phyloP scores from a whole-genome alignment of 1,140 invertebrate genomes.

The Chironomus striatipennis region DNA sequence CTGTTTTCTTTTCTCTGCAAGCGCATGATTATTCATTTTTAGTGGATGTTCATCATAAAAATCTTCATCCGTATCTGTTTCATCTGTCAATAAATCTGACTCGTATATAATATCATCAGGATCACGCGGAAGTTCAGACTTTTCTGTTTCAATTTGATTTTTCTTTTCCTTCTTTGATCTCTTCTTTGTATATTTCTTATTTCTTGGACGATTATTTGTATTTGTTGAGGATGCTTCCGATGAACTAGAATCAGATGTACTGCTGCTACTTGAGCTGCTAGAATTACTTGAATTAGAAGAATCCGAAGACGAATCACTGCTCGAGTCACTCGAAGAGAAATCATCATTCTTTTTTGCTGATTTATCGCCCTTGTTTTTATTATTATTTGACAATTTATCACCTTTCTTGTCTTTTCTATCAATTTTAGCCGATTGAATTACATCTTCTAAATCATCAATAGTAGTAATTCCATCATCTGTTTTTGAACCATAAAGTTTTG shows the following conservation, averaged over 20 bases:
- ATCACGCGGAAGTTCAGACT: conserved; percentile 16
- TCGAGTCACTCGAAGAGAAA: conserved; percentile 59
- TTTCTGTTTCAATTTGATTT: conserved; percentile 5
- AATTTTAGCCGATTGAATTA: not conserved
- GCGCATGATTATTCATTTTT: conserved; percentile 54
- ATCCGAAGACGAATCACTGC: conserved; percentile 48
- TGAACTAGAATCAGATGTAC: conserved; percentile 53
- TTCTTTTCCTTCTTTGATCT: conserved; percentile 27
- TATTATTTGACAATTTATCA: conserved; percentile 19
- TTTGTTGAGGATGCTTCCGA: conserved; percentile 52
- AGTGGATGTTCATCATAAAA: conserved; percentile 78
- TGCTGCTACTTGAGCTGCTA: conserved; percentile 61
- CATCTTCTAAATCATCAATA: not conserved
- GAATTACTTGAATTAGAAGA: conserved; percentile 60
- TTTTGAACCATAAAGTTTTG: conserved; percentile 36
- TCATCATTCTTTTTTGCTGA: conserved; percentile 27
- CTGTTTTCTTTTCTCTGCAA: conserved; percentile 64
- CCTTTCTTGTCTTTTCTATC: conserved; percentile 25
- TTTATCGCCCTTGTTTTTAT: conserved; percentile 21
- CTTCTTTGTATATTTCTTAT: conserved; percentile 29
- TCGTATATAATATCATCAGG: conserved; percentile 46
- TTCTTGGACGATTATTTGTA: conserved; percentile 37
- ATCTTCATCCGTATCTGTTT: conserved; percentile 76
- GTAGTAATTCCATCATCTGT: not conserved
- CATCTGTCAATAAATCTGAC: conserved; percentile 71